phyloP scores from a whole-genome alignment of 2,888 invertebrate species.

The Pyralis farinalis region DNA sequence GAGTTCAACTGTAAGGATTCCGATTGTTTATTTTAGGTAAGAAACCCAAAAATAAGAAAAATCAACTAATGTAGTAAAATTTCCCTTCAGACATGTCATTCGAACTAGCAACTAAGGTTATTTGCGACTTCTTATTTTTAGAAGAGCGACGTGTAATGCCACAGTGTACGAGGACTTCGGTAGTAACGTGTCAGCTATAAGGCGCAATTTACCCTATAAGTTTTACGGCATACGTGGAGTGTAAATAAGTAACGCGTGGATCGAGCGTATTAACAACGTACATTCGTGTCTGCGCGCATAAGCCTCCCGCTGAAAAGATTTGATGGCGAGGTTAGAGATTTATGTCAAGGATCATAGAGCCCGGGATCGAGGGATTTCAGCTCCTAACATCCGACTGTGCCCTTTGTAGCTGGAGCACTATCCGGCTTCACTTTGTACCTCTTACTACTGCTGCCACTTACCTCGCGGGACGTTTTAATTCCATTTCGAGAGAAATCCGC shows the following conservation, averaged over 20 bases:
- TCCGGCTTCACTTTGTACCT: slow-evolving; percentile 74
- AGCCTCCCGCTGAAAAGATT: slow-evolving; percentile 77
- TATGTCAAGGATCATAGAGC: slow-evolving; percentile 79
- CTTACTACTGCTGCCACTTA: slow-evolving; percentile 72
- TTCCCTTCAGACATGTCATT: too few relatives aligned
- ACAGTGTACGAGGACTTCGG: not conserved
- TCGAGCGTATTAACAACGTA: slow-evolving; percentile 67
- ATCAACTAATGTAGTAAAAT: too few relatives aligned
- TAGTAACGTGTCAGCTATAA: not conserved
- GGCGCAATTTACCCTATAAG: not conserved
- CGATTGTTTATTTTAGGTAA: too few relatives aligned
- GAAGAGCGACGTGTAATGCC: not conserved
- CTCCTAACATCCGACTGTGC: slow-evolving; percentile 74
- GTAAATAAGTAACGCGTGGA: not conserved
- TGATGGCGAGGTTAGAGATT: slow-evolving; percentile 79
- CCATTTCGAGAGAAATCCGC: slow-evolving; percentile 63
- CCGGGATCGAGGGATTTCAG: slow-evolving; percentile 75
- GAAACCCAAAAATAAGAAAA: too few relatives aligned
- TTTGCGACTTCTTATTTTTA: too few relatives aligned
- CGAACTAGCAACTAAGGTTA: too few relatives aligned
- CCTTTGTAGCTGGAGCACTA: slow-evolving; percentile 78
- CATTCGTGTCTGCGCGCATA: slow-evolving; percentile 66
- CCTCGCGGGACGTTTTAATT: slow-evolving; percentile 75
- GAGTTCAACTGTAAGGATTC: too few relatives aligned
- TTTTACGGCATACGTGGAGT: not conserved